Percentiles rank a stretch among this genome's conserved stretches.
Conservation (phyloP, 2,888 invertebrate species). For the Caenorhabditis sinica region DNA sequence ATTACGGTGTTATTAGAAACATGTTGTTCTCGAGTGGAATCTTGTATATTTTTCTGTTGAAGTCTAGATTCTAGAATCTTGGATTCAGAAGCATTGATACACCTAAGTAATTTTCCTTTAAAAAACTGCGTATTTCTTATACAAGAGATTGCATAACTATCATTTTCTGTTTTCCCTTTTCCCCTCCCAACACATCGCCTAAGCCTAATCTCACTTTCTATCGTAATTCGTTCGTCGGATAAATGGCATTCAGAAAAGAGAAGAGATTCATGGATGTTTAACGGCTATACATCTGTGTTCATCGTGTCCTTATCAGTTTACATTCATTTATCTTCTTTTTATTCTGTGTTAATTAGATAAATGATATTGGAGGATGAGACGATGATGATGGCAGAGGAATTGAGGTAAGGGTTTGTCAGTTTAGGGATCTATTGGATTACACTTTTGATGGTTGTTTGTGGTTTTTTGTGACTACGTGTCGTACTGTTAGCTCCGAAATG, state of each 20-base stretch:
- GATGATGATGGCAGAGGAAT: too few species aligned
- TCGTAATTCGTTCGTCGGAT: constrained; percentile 30
- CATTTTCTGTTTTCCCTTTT: constrained; percentile 9
- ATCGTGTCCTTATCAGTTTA: constrained; percentile 13
- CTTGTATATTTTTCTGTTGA: not conserved
- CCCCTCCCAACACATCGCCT: not conserved
- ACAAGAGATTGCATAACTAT: constrained; percentile 26
- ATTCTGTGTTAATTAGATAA: constrained; percentile 31
- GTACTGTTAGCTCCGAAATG: too few species aligned
- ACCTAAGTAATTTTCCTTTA: not conserved
- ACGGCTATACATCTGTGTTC: constrained; percentile 11
- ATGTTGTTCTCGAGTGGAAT: constrained; percentile 2
- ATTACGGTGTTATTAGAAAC: not conserved
- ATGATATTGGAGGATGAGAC: too few species aligned
- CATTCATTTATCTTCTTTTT: constrained; percentile 11
- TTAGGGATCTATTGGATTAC: too few species aligned
- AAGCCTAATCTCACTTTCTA: constrained; percentile 32
- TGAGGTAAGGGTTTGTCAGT: too few species aligned
- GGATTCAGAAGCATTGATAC: not conserved
- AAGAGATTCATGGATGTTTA: constrained; percentile 35
- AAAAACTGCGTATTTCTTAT: not conserved
- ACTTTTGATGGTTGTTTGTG: too few species aligned
- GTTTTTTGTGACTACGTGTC: too few species aligned
- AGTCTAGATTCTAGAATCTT: too few species aligned
- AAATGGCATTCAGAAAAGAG: constrained; percentile 19